Evolutionary conservation across 2,113 vertebrate species (phyloP).

Genomic region (Paratilapia polleni): DNA sequence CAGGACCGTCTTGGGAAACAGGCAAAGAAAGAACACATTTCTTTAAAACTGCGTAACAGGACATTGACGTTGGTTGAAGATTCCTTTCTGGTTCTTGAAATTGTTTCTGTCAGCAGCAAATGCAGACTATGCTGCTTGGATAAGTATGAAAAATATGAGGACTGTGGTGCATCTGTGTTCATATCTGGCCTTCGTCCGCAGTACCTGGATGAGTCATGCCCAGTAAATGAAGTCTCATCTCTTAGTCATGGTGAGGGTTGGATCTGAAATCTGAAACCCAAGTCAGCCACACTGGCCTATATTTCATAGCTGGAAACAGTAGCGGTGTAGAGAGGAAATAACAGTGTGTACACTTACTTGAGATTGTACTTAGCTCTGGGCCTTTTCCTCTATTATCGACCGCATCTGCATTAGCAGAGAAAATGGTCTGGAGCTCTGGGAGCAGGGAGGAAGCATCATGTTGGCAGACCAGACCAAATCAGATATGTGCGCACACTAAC

Average conservation of each 20-base stretch:
- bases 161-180: not conserved
- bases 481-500: not conserved
- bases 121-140: not conserved
- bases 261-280: constrained; percentile 58
- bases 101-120: not conserved
- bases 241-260: constrained; percentile 28
- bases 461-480: constrained; percentile 24
- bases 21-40: not conserved
- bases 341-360: constrained; percentile 46
- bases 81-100: not conserved
- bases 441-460: constrained; percentile 39
- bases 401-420: constrained; percentile 56
- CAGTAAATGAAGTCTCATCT: constrained; percentile 2
- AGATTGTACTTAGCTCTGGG: constrained; percentile 49
- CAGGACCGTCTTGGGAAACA: too few relatives aligned
- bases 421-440: constrained; percentile 52
- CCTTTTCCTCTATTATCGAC: constrained; percentile 53
- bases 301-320: constrained; percentile 44
- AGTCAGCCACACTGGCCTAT: constrained; percentile 42
- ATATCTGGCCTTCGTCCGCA: constrained; percentile 12
- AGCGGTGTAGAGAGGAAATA: constrained; percentile 37
- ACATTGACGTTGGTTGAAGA: not conserved
- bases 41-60: not conserved
- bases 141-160: not conserved
- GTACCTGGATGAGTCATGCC: not conserved